A percentile compares a stretch with the other conserved stretches of the same genome.
These are phyloP conservation scores for Dipodomys ordii DNA, from an alignment of 2,113 vertebrate species.

Conservation along the genomic window DNA sequence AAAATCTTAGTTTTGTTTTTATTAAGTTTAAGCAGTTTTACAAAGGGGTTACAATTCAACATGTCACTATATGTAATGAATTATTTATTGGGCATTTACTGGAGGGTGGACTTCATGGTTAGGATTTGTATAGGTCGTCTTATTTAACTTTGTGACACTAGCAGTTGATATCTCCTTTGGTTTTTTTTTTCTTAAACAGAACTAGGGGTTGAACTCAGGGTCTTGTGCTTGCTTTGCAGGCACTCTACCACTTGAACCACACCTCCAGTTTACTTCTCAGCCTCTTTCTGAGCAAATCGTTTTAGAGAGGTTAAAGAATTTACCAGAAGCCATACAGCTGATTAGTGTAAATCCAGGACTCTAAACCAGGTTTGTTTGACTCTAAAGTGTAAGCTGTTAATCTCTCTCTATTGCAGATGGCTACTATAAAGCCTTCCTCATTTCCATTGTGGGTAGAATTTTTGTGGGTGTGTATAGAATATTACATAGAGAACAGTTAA, in stretches of 20 bases:
- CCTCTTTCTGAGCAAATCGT: not conserved
- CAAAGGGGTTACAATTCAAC: too few species aligned
- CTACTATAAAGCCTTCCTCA: slow-evolving; percentile 20
- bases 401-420: not conserved
- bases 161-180: not conserved
- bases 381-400: slow-evolving; percentile 30
- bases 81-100: not conserved
- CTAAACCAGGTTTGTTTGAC: not conserved
- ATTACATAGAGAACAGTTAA: not conserved
- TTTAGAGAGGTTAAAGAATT: slow-evolving; percentile 45
- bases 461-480: not conserved
- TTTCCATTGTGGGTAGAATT: not conserved
- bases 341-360: not conserved
- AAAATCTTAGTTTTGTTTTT: too few species aligned
- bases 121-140: not conserved
- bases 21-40: too few species aligned
- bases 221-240: too few species aligned
- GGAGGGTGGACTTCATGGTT: not conserved
- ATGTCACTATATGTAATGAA: too few species aligned
- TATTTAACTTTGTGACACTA: not conserved
- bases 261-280: too few species aligned
- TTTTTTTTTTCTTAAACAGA: too few species aligned
- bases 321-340: not conserved
- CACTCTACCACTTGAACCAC: too few species aligned
- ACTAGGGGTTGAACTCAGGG: too few species aligned